Conservation (phyloP, 37 sponge, comb jelly and placozoan species). For the Oscarella lobularis region DNA sequence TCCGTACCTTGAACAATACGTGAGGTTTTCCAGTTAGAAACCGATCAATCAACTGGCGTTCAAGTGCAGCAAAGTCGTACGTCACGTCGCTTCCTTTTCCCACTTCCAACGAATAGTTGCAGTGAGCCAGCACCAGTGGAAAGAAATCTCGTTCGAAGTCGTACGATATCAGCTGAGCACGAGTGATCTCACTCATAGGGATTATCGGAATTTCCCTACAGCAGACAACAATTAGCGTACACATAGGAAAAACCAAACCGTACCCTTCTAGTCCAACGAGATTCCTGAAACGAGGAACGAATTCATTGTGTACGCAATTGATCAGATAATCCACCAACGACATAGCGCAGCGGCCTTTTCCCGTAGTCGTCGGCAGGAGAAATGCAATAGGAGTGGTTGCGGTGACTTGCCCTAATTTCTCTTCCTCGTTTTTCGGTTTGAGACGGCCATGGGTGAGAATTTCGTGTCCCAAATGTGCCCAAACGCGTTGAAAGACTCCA, state of each 20-base stretch:
- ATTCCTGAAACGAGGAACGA: not conserved
- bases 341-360: not conserved
- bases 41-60: not conserved
- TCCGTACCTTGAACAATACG: not conserved
- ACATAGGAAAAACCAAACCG: not conserved
- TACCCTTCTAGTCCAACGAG: not conserved
- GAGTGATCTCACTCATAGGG: not conserved
- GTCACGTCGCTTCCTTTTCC: not conserved
- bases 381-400: not conserved
- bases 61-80: not conserved
- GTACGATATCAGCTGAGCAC: not conserved
- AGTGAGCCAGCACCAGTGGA: not conserved
- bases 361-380: not conserved
- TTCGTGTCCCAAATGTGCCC: too few relatives aligned
- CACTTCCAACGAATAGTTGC: not conserved
- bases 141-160: not conserved
- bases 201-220: not conserved
- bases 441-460: too few relatives aligned
- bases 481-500: too few relatives aligned
- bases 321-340: not conserved
- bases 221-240: not conserved
- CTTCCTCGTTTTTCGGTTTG: not conserved
- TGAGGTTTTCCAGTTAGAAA: not conserved
- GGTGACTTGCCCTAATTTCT: not conserved
- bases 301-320: not conserved